Evolutionary conservation across 1,140 invertebrate species (phyloP), one percentile per base, ranked within the genome.

Genomic region (Danaus plexippus): DNA sequence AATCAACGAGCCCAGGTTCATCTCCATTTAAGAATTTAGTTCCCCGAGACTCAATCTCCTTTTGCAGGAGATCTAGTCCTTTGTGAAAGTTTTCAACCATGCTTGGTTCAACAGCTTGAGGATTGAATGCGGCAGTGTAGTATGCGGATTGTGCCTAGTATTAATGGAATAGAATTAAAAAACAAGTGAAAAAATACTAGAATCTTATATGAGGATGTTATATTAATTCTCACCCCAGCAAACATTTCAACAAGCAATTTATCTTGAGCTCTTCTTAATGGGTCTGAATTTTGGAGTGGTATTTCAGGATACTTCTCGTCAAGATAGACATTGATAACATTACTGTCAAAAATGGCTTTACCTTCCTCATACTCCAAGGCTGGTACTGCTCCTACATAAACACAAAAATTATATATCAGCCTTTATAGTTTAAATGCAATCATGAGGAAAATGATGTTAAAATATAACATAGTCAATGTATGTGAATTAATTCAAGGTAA

Each of bases 311-410:
- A 95, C 66, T 90, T 91, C 66, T 97, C 94, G 77, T 97, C 95
- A 42, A 97, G 73, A 74, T 94, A 97, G 66, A 96, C 93, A 64
- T 92, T 91, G 54, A 95, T 92, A 11, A 96, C 90, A 54, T 70
- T 80, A 62, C 84, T 85, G 47, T 87, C 84, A 64, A 82, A 85
- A 46, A 87, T 80, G 7, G 59, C 77, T 54, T 84, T 83, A 4
- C 79, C 80, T 58, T 75, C 53, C 53, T 87, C 84, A 77, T 84
- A 84, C 54, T 87, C 84, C 11, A 87, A 58, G 15, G 78, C 77
- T 48, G 84, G 84, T 18, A 87, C 84, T 22, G 80, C 69, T 22
- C 83, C 83, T 87, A 50, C 9, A 60, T 44, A 55, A 48, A 62
- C 9, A 47, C 42, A 53, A 55, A 50, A 46, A 45, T 43, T 58